phyloP scores from a whole-genome alignment of 2,888 invertebrate species.

The Papilio elwesi region DNA sequence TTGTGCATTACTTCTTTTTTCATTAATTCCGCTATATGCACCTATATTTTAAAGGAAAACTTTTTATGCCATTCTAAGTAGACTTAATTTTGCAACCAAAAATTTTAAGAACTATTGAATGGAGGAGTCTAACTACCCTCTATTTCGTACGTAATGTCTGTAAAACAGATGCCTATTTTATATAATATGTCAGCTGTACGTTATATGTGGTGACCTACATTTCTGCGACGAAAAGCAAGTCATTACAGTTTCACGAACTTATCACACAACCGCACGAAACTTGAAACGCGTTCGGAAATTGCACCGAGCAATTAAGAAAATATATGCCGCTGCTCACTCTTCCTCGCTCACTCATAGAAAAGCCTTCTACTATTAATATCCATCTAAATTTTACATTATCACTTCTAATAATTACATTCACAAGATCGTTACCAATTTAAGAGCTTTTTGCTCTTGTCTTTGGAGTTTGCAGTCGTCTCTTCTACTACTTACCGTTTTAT shows the following conservation, averaged over 20 bases:
- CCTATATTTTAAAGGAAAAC: too few species aligned
- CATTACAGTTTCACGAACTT: slow-evolving; percentile 18
- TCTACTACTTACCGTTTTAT: not conserved
- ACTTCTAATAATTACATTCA: too few species aligned
- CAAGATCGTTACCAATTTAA: too few species aligned
- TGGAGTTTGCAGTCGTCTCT: too few species aligned
- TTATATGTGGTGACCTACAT: slow-evolving; percentile 17
- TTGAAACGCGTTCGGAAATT: slow-evolving; percentile 17
- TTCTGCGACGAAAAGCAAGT: slow-evolving; percentile 17
- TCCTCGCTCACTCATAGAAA: not conserved
- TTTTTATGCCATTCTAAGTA: too few species aligned
- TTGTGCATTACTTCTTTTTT: too few species aligned
- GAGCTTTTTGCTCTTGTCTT: too few species aligned
- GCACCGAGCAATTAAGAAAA: slow-evolving; percentile 10
- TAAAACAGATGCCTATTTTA: not conserved
- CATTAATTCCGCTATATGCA: too few species aligned
- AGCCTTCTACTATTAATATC: not conserved
- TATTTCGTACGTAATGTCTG: not conserved
- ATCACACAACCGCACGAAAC: slow-evolving; percentile 27
- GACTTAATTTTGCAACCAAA: too few species aligned
- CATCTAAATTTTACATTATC: too few species aligned
- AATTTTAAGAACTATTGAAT: not conserved
- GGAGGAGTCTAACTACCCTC: not conserved
- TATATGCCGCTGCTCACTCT: not conserved
- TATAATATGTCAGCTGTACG: not conserved